A percentile compares a stretch with the other conserved stretches of the same genome.
Conservation (phyloP, 2,797 vertebrate species). For the Centropyge bicolor region DNA sequence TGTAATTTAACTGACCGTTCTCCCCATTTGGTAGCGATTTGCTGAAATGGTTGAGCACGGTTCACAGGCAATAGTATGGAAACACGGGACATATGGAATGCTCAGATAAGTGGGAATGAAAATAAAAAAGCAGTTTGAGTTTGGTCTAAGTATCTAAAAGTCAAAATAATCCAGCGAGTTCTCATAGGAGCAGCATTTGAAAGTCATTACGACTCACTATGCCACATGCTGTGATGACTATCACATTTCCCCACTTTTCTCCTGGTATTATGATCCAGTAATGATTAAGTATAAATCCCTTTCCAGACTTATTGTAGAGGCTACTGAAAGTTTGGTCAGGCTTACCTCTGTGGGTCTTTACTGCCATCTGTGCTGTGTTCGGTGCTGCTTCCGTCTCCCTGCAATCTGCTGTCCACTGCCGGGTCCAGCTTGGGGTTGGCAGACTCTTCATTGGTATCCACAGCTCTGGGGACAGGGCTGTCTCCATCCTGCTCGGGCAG, state of each 20-base stretch:
- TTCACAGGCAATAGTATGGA: slow-evolving; percentile 70
- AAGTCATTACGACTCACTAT: slow-evolving; percentile 60
- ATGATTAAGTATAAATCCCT: slow-evolving; percentile 60
- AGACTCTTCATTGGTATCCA: slow-evolving; percentile 57
- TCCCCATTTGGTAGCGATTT: slow-evolving; percentile 83
- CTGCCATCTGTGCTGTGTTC: slow-evolving; percentile 77
- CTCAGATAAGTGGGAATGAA: slow-evolving; percentile 74
- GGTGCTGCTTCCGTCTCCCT: slow-evolving; percentile 77
- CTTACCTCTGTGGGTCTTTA: slow-evolving; percentile 88
- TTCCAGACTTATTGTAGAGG: slow-evolving; percentile 40
- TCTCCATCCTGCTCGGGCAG: slow-evolving; percentile 76
- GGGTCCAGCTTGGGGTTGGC: slow-evolving; percentile 69
- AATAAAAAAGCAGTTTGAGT: slow-evolving; percentile 64
- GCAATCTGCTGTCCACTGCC: slow-evolving; percentile 64
- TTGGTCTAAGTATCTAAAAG: slow-evolving; percentile 57
- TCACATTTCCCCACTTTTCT: slow-evolving; percentile 56
- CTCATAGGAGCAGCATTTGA: slow-evolving; percentile 65
- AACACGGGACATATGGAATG: slow-evolving; percentile 75
- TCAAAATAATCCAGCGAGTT: slow-evolving; percentile 66
- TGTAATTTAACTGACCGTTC: slow-evolving; percentile 61
- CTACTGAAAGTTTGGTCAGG: slow-evolving; percentile 19
- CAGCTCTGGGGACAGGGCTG: slow-evolving; percentile 53
- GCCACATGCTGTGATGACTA: slow-evolving; percentile 60
- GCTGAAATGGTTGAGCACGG: slow-evolving; percentile 65
- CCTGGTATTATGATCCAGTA: slow-evolving; percentile 53